These are phyloP conservation scores for Coregonus ussuriensis DNA, from an alignment of 2,797 vertebrate genomes.

Conservation along the genomic window DNA sequence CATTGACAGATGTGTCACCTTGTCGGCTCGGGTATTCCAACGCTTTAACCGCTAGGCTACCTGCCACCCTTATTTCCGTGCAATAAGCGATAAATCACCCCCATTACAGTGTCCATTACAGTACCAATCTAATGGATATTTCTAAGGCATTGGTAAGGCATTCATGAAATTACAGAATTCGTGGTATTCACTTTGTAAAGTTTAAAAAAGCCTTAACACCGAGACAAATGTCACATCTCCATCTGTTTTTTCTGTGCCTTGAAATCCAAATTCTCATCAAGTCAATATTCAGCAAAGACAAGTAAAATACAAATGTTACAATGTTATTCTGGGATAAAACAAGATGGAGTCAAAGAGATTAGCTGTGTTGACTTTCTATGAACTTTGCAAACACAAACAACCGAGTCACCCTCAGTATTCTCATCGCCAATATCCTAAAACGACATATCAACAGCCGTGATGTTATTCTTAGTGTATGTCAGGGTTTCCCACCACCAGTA, in stretches of 20 bases:
- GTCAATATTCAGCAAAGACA: not conserved
- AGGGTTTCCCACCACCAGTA: not conserved
- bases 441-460: not conserved
- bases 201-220: not conserved
- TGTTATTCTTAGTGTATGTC: constrained; percentile 5
- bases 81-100: not conserved
- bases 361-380: not conserved
- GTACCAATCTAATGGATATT: not conserved
- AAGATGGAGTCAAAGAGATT: not conserved
- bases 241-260: not conserved
- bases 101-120: not conserved
- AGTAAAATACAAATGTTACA: not conserved
- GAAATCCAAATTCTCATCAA: not conserved
- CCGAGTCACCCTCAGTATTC: not conserved
- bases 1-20: fast-evolving
- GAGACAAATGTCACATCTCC: not conserved
- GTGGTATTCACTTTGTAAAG: not conserved
- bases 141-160: not conserved
- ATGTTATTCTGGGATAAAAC: not conserved
- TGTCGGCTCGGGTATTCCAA: no score
- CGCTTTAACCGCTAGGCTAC: no score
- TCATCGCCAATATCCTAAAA: not conserved
- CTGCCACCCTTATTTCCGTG: not conserved
- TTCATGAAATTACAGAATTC: not conserved
- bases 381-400: not conserved